Base-by-base conservation (phyloP, 2,888 invertebrate genomes). In the Stenichneumon culpator region DNA sequence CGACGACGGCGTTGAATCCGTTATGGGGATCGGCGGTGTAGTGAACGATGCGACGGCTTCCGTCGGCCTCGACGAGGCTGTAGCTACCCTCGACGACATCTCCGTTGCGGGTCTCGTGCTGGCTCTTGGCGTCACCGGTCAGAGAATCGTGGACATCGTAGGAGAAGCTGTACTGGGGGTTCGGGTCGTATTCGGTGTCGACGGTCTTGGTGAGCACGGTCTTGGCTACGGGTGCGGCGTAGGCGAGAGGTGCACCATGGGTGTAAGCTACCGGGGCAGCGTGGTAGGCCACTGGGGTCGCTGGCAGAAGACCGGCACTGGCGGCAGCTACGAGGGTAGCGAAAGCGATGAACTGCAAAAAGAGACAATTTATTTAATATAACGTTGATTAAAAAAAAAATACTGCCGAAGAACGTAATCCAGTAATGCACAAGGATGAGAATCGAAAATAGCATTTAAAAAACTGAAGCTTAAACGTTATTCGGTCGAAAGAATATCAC, bases 101-200 rank as follows among this genome's bases (percentile, higher is more conserved):
- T 19, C 88, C 88, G 74, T 87, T 82, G 16, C 87, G 84, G n/a
- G 83, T 83, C 83, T 88, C 87, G 1, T 88, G 83, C 32, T 88
- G 87, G 73, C 81, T 80, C 79, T 88, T 88, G 32, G 73, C 83
- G 70, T 88, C 87, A 25, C 87, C 87, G 73, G 87, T 88, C 32
- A 80, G 73, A 9, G 19, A 28, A 19, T 85, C 84, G n/a, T 82
- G 82, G 25, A 85, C 88, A 63, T 88, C 89, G 82, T 89, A 89
- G 0, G 89, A 86, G 87, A 87, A 89, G 69, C 84, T 87, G 88
- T 88, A 88, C 78, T 87, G 85, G 14, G 88, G 88, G 22, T 87
- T 79, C 36, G 85, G 57, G 44, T 88, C 87, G 80, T 84, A 87
- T 9, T 82, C 86, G n/a, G 83, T 22, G 5, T 83, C 83, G 16